Base-by-base conservation (phyloP, 2,797 vertebrate genomes). In the Tragelaphus eurycerus region DNA sequence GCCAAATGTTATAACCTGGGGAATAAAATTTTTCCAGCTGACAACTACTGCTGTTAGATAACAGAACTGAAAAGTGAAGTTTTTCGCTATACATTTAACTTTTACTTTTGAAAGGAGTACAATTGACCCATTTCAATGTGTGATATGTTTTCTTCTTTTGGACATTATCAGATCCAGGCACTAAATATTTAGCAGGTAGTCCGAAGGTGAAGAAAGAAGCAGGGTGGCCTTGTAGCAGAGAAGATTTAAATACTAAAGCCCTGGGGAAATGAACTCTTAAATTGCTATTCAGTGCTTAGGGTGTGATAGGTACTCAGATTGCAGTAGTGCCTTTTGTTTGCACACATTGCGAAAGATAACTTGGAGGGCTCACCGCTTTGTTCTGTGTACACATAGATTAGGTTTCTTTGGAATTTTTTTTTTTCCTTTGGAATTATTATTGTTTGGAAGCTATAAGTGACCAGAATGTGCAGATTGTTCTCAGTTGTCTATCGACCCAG, bases 361-460 rank as follows among this genome's bases (percentile, higher is more conserved):
- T 64, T 95, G 9, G 71, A 95, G n/a, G 17, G 38, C 85, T 92
- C 12, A 25, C 52, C 1, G 4, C 38, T 85, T 95, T 79, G 57
- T 90, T 90, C 29, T 59, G 43, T 97, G 46, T 92, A 43, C 84
- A 90, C 79, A 29, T 38, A 62, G 25, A 85, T 88, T 96, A 86
- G 50, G 43, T 96, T 93, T 96, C 81, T 81, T 90, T 82, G 85
- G 48, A 82, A 90, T 90, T 86, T 43, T 43, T 43, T 38, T 43
- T 43, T 43, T 43, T 43, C 43, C 81, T 81, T 90, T 82, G 85
- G 48, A 82, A 89, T 90, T 86, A 82, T 29, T 46, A 29, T 57
- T 84, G 74, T 90, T 76, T 83, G 46, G 86, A 83, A 95, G 81
- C 43, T 95, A 81, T 86, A 92, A 93, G 59, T 88, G 71, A 31